A percentile compares a stretch with the other conserved stretches of the same genome.
These are phyloP conservation scores for Enchytraeus crypticus DNA, from an alignment of 2,888 invertebrate genomes.

Conservation along the genomic window DNA sequence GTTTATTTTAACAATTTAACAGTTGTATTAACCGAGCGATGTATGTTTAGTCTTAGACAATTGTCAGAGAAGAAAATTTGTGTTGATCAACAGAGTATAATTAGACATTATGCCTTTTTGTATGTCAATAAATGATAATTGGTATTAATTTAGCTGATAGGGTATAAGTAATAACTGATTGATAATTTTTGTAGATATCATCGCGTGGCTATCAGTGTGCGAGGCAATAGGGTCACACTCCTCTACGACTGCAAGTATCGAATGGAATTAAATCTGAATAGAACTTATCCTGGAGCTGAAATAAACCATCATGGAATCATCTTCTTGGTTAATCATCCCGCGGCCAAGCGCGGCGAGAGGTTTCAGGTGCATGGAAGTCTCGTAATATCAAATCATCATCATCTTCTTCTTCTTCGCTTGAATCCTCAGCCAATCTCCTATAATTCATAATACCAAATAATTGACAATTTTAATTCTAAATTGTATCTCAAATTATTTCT, in stretches of 20 bases:
- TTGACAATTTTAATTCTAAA: background rate
- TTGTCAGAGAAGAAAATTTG: too few relatives aligned
- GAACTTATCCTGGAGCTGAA: background rate
- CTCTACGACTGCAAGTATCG: constrained; percentile 14
- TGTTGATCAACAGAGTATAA: too few relatives aligned
- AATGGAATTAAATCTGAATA: constrained; percentile 7
- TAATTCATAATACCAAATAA: too few relatives aligned
- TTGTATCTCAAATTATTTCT: background rate
- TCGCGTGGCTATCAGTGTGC: constrained; percentile 18
- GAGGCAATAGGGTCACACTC: constrained; percentile 9
- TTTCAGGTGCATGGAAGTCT: constrained; percentile 13
- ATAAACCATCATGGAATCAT: constrained; percentile 14
- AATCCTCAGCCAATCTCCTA: too few relatives aligned
- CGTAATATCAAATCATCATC: too few relatives aligned
- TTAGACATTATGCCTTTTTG: too few relatives aligned
- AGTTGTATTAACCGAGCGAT: too few relatives aligned
- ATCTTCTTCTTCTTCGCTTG: too few relatives aligned
- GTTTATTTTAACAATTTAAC: too few relatives aligned
- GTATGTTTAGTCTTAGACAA: too few relatives aligned
- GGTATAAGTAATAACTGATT: background rate
- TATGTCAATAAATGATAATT: too few relatives aligned
- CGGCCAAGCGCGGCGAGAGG: background rate
- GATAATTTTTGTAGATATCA: constrained; percentile 16
- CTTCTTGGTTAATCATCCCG: constrained; percentile 12
- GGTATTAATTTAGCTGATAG: too few relatives aligned